Conservation (phyloP, 2,113 vertebrate genomes). For the Neolamprologus sp. region DNA sequence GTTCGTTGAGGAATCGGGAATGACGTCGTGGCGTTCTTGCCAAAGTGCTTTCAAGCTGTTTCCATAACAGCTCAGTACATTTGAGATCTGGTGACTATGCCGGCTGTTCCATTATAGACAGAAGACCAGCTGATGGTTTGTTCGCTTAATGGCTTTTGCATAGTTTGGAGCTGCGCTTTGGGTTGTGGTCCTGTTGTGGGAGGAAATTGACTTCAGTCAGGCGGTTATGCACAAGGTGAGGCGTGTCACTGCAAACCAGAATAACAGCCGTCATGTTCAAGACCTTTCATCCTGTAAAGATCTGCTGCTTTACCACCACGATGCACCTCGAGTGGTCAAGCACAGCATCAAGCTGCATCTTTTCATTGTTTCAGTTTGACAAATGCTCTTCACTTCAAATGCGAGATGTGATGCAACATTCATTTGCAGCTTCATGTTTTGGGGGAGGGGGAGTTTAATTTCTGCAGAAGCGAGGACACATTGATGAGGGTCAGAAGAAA, state of each 20-base stretch:
- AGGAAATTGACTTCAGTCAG: neutral
- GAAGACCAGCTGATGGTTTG: neutral
- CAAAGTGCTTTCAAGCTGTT: neutral
- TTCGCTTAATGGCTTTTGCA: neutral
- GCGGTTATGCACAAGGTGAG: neutral
- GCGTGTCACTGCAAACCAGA: neutral
- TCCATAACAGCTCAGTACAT: neutral
- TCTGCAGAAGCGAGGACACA: fast-evolving
- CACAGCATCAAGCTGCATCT: neutral
- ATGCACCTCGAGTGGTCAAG: neutral
- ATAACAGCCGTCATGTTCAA: neutral
- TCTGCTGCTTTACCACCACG: neutral
- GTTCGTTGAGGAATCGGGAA: neutral
- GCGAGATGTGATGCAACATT: neutral
- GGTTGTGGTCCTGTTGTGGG: neutral
- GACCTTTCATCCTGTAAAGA: neutral
- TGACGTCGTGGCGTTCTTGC: neutral
- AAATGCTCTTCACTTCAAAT: neutral
- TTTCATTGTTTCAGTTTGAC: neutral
- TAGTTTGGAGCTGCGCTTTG: neutral
- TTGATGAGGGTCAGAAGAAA: neutral
- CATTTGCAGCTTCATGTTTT: neutral
- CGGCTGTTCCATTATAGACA: neutral
- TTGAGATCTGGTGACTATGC: neutral
- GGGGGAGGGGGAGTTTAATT: neutral